These are phyloP conservation scores for Romanogobio albipinnatus DNA, from an alignment of 2,113 vertebrate species.

Conservation along the genomic window DNA sequence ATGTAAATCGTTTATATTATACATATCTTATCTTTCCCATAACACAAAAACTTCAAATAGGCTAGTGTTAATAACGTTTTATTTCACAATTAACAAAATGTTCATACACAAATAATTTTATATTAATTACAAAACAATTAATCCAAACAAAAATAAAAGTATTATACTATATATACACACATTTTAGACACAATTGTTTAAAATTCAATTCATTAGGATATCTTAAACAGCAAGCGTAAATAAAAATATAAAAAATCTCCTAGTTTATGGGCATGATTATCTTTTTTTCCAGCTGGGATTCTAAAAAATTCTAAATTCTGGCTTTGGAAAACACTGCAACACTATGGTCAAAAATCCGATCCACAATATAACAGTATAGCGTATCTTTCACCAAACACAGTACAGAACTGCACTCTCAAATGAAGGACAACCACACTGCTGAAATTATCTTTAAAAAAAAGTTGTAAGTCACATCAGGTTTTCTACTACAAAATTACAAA, in stretches of 20 bases:
- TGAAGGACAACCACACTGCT: background rate
- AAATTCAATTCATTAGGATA: slow-evolving; percentile 32
- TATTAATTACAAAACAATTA: slow-evolving; percentile 66
- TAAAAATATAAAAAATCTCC: background rate
- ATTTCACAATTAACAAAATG: slow-evolving; percentile 63
- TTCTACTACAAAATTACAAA: background rate
- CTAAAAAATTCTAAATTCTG: background rate
- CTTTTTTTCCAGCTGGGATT: background rate
- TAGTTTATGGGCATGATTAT: background rate
- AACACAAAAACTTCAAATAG: background rate
- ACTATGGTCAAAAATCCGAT: background rate
- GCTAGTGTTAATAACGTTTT: slow-evolving; percentile 56
- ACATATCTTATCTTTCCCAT: background rate
- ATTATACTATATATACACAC: slow-evolving; percentile 54
- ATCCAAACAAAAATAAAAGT: slow-evolving; percentile 55
- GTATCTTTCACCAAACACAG: slow-evolving; percentile 11
- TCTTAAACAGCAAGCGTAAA: slow-evolving; percentile 18
- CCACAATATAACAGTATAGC: slow-evolving; percentile 20
- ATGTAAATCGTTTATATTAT: background rate
- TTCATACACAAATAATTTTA: slow-evolving; percentile 63
- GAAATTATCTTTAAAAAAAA: background rate
- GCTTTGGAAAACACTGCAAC: slow-evolving; percentile 18
- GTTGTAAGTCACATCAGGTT: background rate
- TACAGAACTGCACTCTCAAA: slow-evolving; percentile 8
- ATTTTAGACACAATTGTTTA: slow-evolving; percentile 46